phyloP scores from a whole-genome alignment of 2,113 vertebrate species.

The Chaetodon trifascialis region DNA sequence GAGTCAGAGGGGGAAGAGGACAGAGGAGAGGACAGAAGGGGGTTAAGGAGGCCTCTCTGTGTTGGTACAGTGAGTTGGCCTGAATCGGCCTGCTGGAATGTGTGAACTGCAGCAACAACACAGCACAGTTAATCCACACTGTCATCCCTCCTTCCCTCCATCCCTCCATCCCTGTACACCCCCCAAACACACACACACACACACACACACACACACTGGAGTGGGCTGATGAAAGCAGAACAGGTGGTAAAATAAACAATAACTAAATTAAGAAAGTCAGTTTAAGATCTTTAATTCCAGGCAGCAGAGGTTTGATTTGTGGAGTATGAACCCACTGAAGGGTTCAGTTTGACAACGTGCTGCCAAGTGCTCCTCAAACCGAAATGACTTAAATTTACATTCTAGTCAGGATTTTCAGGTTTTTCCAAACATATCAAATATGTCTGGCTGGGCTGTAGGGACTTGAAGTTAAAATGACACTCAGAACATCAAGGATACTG shows the following conservation, averaged over 20 bases:
- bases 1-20: constrained; percentile 15
- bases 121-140: constrained; percentile 82
- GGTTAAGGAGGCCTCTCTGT: constrained; percentile 60
- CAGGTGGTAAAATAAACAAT: constrained; percentile 56
- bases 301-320: neutral
- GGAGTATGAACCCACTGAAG: neutral
- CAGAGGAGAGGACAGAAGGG: neutral
- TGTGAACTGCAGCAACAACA: constrained; percentile 82
- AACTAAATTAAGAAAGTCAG: neutral
- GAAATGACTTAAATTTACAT: neutral
- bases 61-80: constrained; percentile 61
- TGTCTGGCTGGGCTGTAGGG: neutral
- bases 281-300: neutral
- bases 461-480: neutral
- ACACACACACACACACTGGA: neutral
- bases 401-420: neutral
- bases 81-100: constrained; percentile 75
- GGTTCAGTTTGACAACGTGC: neutral
- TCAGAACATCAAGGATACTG: neutral
- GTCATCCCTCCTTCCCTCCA: constrained; percentile 49
- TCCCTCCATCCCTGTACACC: neutral
- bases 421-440: neutral
- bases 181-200: neutral
- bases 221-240: constrained; percentile 50
- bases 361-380: neutral